Conservation (phyloP, 2,113 vertebrate genomes). For the Megaceryle maxima region DNA sequence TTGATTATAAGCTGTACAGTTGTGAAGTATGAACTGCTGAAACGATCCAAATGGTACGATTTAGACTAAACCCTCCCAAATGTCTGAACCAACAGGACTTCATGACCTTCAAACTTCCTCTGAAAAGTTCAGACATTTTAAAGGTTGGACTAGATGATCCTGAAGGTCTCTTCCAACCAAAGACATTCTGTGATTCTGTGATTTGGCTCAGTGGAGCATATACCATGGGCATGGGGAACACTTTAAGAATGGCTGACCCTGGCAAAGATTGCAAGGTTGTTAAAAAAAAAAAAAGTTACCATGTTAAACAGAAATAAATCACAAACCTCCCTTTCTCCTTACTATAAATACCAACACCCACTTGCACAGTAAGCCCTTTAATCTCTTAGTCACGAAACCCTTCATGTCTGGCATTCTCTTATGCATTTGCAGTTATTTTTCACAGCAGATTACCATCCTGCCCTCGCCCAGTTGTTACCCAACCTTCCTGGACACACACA, state of each 20-base stretch:
- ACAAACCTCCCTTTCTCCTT: neutral
- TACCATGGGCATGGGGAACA: neutral
- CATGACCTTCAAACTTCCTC: neutral
- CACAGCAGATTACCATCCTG: neutral
- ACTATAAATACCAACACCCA: constrained; percentile 25
- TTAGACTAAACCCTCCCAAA: neutral
- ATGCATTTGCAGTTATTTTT: constrained; percentile 20
- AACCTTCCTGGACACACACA: neutral
- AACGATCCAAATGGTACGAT: neutral
- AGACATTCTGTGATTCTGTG: neutral
- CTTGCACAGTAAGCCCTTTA: constrained; percentile 15
- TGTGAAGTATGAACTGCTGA: neutral
- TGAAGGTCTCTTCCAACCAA: no score
- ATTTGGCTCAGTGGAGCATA: neutral
- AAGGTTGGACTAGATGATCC: no score
- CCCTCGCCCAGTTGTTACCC: neutral
- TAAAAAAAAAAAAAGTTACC: neutral
- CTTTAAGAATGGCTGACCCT: neutral
- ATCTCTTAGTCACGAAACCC: constrained; percentile 9
- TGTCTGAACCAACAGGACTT: neutral
- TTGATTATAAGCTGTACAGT: neutral
- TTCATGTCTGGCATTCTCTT: constrained; percentile 20
- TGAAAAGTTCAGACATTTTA: neutral
- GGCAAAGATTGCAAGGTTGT: neutral
- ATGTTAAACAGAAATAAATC: constrained; percentile 14